These are phyloP conservation scores for Huso huso DNA, from an alignment of 2,797 vertebrate species.

Conservation along the genomic window DNA sequence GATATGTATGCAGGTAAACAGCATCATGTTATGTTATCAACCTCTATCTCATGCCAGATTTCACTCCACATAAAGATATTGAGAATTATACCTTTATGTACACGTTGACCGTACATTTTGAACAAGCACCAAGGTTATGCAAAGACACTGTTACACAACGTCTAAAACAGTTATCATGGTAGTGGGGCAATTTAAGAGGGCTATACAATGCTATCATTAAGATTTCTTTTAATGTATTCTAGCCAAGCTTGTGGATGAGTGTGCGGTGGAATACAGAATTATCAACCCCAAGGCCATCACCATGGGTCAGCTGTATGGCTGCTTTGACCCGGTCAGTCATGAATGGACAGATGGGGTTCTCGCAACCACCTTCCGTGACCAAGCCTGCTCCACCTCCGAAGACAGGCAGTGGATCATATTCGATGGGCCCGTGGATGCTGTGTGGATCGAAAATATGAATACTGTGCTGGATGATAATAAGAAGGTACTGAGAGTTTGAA, in stretches of 20 bases:
- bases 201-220: too few relatives aligned
- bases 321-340: conserved; percentile 80
- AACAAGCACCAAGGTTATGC: too few relatives aligned
- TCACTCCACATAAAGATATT: too few relatives aligned
- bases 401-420: conserved; percentile 88
- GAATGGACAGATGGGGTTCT: conserved; percentile 88
- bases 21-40: too few relatives aligned
- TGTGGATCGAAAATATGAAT: conserved; percentile 98
- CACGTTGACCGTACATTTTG: too few relatives aligned
- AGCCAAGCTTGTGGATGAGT: conserved; percentile 74
- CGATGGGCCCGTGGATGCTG: conserved; percentile 88
- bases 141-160: too few relatives aligned
- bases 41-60: too few relatives aligned
- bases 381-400: conserved; percentile 68
- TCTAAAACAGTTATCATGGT: too few relatives aligned
- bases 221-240: not conserved
- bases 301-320: conserved; percentile 87
- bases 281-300: conserved; percentile 92
- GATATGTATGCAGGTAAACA: conserved; percentile 63
- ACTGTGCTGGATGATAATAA: conserved; percentile 93
- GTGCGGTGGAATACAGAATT: conserved; percentile 72
- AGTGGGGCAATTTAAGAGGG: too few relatives aligned
- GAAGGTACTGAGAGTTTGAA: conserved; percentile 57
- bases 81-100: too few relatives aligned
- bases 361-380: conserved; percentile 74